Conservation (phyloP, 2,113 vertebrate genomes). For the Pantherophis guttatus region DNA sequence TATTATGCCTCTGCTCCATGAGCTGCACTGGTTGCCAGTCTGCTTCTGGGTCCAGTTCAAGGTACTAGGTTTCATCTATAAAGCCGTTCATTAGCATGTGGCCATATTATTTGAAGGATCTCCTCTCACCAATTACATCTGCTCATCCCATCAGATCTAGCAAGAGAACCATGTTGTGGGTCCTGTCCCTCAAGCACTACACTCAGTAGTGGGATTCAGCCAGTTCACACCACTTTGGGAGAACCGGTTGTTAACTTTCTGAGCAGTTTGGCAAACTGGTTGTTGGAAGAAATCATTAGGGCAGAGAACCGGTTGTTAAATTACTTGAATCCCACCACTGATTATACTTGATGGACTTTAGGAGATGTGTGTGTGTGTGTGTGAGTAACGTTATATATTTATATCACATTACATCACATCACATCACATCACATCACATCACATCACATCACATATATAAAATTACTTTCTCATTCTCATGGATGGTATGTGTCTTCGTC, state of each 20-base stretch:
- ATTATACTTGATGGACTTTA: neutral
- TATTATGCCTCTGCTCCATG: neutral
- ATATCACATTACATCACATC: neutral
- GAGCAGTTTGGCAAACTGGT: too few relatives aligned
- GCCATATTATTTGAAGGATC: neutral
- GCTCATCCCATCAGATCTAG: neutral
- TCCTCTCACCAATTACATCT: neutral
- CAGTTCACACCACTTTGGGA: too few relatives aligned
- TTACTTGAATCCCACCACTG: too few relatives aligned
- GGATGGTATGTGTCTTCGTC: neutral
- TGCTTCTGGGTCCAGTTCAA: neutral
- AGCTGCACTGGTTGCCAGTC: too few relatives aligned
- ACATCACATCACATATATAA: neutral
- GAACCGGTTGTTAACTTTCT: too few relatives aligned
- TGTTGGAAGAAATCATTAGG: too few relatives aligned
- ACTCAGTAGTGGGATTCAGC: neutral
- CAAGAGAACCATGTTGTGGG: neutral
- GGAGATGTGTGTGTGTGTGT: neutral
- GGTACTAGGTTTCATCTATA: neutral
- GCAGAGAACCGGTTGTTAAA: too few relatives aligned
- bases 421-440: neutral
- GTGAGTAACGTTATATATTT: neutral
- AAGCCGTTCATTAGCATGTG: neutral
- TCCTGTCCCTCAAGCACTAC: neutral
- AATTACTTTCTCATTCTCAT: neutral